Evolutionary conservation across 2,888 invertebrate genomes (phyloP).

Genomic region (Diaphora mendica): DNA sequence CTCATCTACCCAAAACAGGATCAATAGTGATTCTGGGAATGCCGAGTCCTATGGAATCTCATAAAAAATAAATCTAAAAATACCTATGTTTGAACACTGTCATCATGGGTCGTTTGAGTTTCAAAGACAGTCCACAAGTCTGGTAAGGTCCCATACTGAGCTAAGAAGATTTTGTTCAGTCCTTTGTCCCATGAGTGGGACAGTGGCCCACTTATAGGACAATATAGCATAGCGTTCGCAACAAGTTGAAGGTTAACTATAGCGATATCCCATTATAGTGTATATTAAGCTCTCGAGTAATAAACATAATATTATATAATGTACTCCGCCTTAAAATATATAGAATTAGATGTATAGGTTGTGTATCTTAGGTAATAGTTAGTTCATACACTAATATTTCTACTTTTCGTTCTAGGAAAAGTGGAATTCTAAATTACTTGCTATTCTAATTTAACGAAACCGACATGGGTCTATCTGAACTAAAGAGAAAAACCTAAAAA

Average conservation of each 20-base stretch:
- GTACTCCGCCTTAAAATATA: constrained; percentile 14
- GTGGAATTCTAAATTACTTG: not conserved
- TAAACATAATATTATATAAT: constrained; percentile 8
- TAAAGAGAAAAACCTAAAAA: too few relatives aligned
- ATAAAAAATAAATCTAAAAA: not conserved
- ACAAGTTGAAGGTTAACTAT: not conserved
- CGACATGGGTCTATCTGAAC: not conserved
- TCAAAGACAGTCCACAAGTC: not conserved
- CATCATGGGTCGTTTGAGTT: too few relatives aligned
- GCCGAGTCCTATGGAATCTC: not conserved
- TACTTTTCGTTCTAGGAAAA: not conserved
- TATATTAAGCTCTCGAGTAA: constrained; percentile 11
- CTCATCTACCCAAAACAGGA: not conserved
- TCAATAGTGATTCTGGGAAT: not conserved
- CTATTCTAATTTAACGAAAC: not conserved
- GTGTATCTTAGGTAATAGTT: not conserved
- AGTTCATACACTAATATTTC: not conserved
- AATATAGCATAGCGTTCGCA: not conserved
- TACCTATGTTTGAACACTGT: not conserved
- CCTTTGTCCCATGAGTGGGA: too few relatives aligned
- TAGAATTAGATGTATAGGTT: not conserved
- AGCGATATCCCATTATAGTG: not conserved
- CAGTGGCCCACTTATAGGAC: too few relatives aligned
- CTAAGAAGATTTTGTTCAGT: not conserved
- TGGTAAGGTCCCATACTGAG: not conserved